Evolutionary conservation across 2,113 vertebrate genomes (phyloP).

Genomic region (Thinocorus orbignyianus): DNA sequence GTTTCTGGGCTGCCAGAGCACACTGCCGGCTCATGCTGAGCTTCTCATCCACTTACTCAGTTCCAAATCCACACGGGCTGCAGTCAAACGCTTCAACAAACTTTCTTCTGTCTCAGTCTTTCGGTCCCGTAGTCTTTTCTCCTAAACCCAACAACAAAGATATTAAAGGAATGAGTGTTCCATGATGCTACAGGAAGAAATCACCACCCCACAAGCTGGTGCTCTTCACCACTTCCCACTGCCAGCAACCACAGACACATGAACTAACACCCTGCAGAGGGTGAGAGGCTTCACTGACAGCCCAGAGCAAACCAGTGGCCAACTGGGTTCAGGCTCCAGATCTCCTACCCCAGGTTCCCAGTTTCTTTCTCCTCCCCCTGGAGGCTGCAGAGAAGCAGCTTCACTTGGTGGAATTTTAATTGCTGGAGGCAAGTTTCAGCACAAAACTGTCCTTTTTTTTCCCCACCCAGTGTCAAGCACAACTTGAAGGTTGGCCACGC

Average conservation of each 20-base stretch:
- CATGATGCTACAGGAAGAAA: neutral
- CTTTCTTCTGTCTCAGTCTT: constrained; percentile 92
- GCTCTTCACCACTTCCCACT: neutral
- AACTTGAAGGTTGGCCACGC: neutral
- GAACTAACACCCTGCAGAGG: neutral
- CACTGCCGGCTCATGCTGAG: too few species aligned
- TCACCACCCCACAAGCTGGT: neutral
- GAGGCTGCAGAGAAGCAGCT: neutral
- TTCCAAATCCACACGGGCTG: constrained; percentile 84
- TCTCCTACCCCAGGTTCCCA: neutral
- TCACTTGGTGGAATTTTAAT: neutral
- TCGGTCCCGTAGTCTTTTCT: constrained; percentile 86
- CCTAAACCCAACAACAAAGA: constrained; percentile 63
- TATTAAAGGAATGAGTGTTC: accelerated
- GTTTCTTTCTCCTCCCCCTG: neutral
- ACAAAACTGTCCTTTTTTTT: neutral
- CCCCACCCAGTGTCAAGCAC: neutral
- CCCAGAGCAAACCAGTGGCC: neutral
- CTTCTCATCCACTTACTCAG: too few species aligned
- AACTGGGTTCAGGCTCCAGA: neutral
- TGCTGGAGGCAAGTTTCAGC: neutral
- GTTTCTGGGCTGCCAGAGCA: too few species aligned
- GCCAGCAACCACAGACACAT: accelerated
- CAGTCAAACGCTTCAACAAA: constrained; percentile 82
- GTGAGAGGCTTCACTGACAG: neutral